Evolutionary conservation across 2,888 invertebrate species (phyloP), one percentile per base, ranked within the genome.

Genomic region (Chalcis sispes): DNA sequence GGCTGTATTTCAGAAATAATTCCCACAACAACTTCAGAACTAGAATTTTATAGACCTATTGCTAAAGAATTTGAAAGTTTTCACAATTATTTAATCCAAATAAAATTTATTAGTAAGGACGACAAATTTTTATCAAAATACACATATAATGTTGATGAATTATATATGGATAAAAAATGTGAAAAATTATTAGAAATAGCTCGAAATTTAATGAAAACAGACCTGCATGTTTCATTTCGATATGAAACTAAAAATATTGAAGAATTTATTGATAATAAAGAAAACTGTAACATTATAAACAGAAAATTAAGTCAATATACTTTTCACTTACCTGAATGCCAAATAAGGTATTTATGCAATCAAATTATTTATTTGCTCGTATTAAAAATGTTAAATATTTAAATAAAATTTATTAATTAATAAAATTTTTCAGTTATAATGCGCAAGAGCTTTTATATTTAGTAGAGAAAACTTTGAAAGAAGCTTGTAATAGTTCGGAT

Each of bases 121-220:
- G 91, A 92, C 77, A 87, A 90, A 36, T 91, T 93, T 0, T 90
- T 96, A 64, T 86, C 93, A 0, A 91, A 93, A 48, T 96, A 95
- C 85, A 91, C 94, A 1, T 91, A 92, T 29, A 93, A 95, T 86
- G 92, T 96, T 73, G 94, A 96, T 85, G 90, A 92, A 4, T 89
- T 95, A 40, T 96, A 95, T 88, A 93, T 95, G 40, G 92, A 94
- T 83, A 95, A 94, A 83, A 93, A 94, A 67, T 94, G 94, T 80
- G 92, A 93, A 82, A 91, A 93, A 80, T 93, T 95, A 79, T 87
- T 95, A 71, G 91, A 92, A 72, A 90, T 90, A 64, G 95, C 96
- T 0, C 90, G 93, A 46, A 90, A 89, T 76, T 92, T 96, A 58
- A 95, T 96, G 93, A 91, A 93, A 69, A 94, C 94, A 84, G 95